Conservation (phyloP, 1,140 invertebrate genomes). For the Drosophila cardini region DNA sequence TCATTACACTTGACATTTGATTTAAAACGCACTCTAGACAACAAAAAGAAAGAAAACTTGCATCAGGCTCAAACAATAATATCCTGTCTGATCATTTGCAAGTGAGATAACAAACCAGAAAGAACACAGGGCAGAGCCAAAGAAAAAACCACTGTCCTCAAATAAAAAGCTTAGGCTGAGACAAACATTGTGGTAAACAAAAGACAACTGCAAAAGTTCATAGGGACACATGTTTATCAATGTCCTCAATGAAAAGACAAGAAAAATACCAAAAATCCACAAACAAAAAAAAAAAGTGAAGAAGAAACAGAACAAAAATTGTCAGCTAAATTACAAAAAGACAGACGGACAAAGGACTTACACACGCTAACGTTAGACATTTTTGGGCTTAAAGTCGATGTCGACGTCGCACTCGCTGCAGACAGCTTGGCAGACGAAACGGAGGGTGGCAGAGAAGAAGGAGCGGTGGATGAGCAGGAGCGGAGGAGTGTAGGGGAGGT, state of each 20-base stretch:
- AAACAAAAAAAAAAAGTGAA: conserved; percentile 6
- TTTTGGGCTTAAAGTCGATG: conserved; percentile 45
- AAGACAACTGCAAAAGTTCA: conserved; percentile 57
- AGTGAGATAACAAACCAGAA: conserved; percentile 35
- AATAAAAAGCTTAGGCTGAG: conserved; percentile 48
- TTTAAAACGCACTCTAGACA: conserved; percentile 51
- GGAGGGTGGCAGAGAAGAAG: no score
- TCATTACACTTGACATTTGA: conserved; percentile 58
- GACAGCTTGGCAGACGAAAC: conserved; percentile 29
- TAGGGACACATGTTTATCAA: conserved; percentile 60
- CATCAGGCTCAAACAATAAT: conserved; percentile 46
- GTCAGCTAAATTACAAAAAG: conserved; percentile 44
- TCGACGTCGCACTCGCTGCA: conserved; percentile 27
- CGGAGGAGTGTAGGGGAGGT: no score
- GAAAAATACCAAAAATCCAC: conserved; percentile 25
- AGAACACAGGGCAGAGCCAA: background rate
- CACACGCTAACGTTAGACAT: conserved; percentile 46
- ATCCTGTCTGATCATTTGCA: conserved; percentile 46
- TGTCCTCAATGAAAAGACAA: conserved; percentile 35
- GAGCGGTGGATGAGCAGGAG: background rate
- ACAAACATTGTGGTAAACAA: conserved; percentile 56
- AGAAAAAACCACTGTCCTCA: conserved; percentile 36
- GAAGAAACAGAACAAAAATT: conserved; percentile 21
- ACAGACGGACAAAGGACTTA: conserved; percentile 37
- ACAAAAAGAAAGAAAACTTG: conserved; percentile 5